A percentile compares a stretch with the other conserved stretches of the same genome.
These are phyloP conservation scores for Luidia sarsii DNA, from an alignment of 53 echinoderm and acorn worm species.

Conservation along the genomic window DNA sequence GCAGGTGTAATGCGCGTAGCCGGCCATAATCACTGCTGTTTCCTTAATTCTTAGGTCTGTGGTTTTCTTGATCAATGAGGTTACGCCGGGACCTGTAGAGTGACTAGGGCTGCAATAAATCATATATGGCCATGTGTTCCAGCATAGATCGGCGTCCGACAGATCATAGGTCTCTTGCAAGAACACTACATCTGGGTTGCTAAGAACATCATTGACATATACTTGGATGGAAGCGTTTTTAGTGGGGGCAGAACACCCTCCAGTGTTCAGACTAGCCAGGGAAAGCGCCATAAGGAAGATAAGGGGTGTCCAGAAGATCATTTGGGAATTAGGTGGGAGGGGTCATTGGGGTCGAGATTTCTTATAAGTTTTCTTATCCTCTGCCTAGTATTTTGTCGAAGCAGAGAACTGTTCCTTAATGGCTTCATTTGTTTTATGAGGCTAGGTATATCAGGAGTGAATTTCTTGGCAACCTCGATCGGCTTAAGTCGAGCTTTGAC, in stretches of 20 bases:
- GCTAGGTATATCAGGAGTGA: neutral
- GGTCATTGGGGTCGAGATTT: conserved; percentile 6
- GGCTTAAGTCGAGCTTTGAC: neutral
- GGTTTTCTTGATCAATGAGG: conserved; percentile 10
- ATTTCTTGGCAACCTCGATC: neutral
- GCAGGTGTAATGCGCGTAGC: neutral
- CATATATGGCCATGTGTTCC: conserved; percentile 23
- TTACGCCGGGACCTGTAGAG: neutral
- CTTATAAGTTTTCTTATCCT: conserved; percentile 1
- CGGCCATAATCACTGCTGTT: neutral
- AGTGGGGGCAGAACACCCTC: conserved; percentile 9
- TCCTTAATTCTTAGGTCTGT: no score
- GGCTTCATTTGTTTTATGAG: neutral
- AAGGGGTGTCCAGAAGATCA: no score
- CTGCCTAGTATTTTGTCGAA: neutral
- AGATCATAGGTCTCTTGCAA: neutral
- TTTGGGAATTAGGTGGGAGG: no score
- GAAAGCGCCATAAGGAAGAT: neutral
- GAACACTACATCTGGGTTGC: neutral
- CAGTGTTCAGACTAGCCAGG: neutral
- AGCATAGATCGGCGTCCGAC: neutral
- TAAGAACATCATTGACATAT: neutral
- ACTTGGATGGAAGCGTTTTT: neutral
- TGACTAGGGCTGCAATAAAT: neutral
- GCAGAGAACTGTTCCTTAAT: neutral